phyloP scores from a whole-genome alignment of 2,888 invertebrate species.

The Microctonus brassicae region DNA sequence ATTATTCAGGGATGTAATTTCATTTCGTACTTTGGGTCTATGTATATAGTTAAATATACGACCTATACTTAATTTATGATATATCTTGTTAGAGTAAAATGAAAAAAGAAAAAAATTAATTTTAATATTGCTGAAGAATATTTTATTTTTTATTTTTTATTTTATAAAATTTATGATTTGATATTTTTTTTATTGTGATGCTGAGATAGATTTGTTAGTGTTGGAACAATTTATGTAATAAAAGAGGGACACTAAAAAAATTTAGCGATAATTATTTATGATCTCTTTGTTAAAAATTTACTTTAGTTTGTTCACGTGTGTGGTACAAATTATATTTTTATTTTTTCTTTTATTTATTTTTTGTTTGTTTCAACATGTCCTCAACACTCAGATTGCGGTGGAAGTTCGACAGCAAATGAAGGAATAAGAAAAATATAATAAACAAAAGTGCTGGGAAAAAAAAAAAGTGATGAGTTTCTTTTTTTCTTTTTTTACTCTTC shows the following conservation, averaged over 20 bases:
- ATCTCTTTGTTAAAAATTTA: not conserved
- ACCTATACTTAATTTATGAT: no score
- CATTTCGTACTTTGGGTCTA: conserved; percentile 17
- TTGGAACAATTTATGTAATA: no score
- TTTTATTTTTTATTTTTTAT: no score
- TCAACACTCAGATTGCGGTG: conserved; percentile 1
- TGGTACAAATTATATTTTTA: not conserved
- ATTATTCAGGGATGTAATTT: conserved; percentile 27
- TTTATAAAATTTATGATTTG: no score
- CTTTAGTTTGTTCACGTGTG: not conserved
- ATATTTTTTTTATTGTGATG: no score
- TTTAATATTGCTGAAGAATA: no score
- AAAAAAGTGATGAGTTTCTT: not conserved
- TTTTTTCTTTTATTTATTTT: not conserved
- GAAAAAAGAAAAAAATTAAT: no score
- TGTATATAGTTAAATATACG: not conserved
- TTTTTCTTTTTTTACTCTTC: not conserved
- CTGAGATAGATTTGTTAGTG: no score
- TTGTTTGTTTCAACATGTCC: not conserved
- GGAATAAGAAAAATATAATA: not conserved
- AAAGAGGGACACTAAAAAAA: conserved; percentile 13
- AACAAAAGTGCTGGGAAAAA: not conserved
- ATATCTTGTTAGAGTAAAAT: not conserved
- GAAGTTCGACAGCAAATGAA: not conserved
- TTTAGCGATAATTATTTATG: conserved; percentile 7